Conservation (phyloP, 2,113 vertebrate species). For the Heterocephalus glaber region DNA sequence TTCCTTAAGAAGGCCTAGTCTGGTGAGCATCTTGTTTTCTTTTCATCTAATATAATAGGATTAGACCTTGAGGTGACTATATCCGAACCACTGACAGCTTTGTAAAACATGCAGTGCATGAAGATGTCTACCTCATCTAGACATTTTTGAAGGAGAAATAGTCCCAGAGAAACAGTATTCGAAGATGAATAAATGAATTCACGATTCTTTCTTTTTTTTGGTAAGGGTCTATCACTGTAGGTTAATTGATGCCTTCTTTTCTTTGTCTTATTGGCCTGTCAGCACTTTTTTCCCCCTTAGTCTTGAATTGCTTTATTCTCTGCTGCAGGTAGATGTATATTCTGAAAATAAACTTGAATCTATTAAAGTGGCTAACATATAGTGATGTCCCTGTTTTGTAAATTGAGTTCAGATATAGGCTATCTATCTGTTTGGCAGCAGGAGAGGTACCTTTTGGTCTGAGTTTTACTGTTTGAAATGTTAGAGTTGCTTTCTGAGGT, state of each 20-base stretch:
- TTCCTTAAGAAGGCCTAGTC: slow-evolving; percentile 72
- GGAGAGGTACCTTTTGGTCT: slow-evolving; percentile 84
- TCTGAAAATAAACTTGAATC: slow-evolving; percentile 89
- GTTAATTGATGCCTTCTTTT: slow-evolving; percentile 74
- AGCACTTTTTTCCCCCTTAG: slow-evolving; percentile 76
- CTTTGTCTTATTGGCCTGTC: slow-evolving; percentile 75
- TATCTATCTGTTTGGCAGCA: slow-evolving; percentile 90
- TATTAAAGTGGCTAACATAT: slow-evolving; percentile 88
- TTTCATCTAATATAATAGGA: slow-evolving; percentile 81
- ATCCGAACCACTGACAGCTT: slow-evolving; percentile 75
- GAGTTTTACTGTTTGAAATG: slow-evolving; percentile 88
- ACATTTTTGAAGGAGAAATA: slow-evolving; percentile 64
- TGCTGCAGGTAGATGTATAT: slow-evolving; percentile 85
- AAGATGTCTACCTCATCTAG: slow-evolving; percentile 63
- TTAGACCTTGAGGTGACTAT: slow-evolving; percentile 79
- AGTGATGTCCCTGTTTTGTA: slow-evolving; percentile 89
- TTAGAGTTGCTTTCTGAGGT: slow-evolving; percentile 86
- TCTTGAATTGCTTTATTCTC: slow-evolving; percentile 83
- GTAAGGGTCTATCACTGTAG: slow-evolving; percentile 59
- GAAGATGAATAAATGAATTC: slow-evolving; percentile 58
- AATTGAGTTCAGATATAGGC: slow-evolving; percentile 89
- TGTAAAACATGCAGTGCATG: slow-evolving; percentile 67
- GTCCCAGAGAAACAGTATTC: slow-evolving; percentile 57
- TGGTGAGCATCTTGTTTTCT: slow-evolving; percentile 75
- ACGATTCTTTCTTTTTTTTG: not conserved